phyloP scores from a whole-genome alignment of 2,888 invertebrate genomes.

The Phaonia tiefii region DNA sequence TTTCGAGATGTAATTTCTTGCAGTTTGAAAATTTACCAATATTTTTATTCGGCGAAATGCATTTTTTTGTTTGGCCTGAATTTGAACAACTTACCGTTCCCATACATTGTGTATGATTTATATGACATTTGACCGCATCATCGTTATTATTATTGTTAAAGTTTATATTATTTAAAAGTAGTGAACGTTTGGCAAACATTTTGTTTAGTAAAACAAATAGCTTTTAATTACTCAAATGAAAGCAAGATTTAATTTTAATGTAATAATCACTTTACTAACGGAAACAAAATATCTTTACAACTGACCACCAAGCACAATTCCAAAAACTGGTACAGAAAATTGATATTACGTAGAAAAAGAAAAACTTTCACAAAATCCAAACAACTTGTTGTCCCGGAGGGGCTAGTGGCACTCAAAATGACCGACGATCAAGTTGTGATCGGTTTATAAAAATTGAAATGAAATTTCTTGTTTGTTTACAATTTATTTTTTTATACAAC shows the following conservation, averaged over 20 bases:
- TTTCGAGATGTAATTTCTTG: no score
- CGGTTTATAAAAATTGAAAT: constrained; percentile 49
- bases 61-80: no score
- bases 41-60: no score
- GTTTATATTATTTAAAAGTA: constrained; percentile 68
- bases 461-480: constrained; percentile 31
- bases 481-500: constrained; percentile 9
- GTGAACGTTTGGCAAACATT: constrained; percentile 76
- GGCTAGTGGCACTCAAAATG: not conserved
- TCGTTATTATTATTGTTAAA: constrained; percentile 68
- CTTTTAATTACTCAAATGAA: constrained; percentile 23
- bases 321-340: constrained; percentile 1
- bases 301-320: constrained; percentile 1
- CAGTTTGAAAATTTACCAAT: no score
- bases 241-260: not conserved
- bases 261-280: not conserved
- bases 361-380: constrained; percentile 64
- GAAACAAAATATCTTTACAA: constrained; percentile 9
- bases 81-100: constrained; percentile 74
- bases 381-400: constrained; percentile 10
- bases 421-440: not conserved
- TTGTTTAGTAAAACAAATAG: constrained; percentile 3
- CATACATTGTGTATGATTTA: constrained; percentile 70
- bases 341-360: not conserved
- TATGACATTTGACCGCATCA: constrained; percentile 65